Evolutionary conservation across 2,797 vertebrate species (phyloP).

Genomic region (Myripristis jacobus): DNA sequence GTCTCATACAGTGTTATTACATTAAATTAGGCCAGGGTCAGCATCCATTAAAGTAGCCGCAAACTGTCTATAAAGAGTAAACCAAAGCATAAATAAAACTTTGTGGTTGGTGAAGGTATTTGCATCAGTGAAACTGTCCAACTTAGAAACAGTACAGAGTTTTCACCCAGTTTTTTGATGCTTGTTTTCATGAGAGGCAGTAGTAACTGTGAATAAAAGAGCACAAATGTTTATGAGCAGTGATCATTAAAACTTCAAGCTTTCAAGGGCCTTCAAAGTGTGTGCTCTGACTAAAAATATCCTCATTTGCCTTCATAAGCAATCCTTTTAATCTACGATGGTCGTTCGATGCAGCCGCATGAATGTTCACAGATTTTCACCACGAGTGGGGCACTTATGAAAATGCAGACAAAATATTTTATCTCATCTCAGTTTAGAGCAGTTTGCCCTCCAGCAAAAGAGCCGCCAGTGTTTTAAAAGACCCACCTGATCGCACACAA

Average conservation of each 20-base stretch:
- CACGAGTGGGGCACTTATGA: slow-evolving; percentile 9
- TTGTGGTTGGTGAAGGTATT: slow-evolving; percentile 7
- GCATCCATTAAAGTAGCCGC: slow-evolving; percentile 28
- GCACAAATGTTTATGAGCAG: not conserved
- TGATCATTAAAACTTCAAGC: not conserved
- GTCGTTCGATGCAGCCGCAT: not conserved
- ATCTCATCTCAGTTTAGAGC: slow-evolving; percentile 10
- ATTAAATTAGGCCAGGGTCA: slow-evolving; percentile 58
- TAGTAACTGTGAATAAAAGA: not conserved
- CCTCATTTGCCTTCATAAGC: slow-evolving; percentile 31
- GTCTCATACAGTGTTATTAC: slow-evolving; percentile 48
- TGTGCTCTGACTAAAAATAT: slow-evolving; percentile 5
- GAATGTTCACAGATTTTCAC: slow-evolving; percentile 1
- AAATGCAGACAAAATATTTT: slow-evolving; percentile 9
- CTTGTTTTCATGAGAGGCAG: not conserved
- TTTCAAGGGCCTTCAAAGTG: not conserved
- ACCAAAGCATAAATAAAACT: slow-evolving; percentile 18
- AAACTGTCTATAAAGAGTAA: slow-evolving; percentile 18
- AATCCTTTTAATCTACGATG: slow-evolving; percentile 17
- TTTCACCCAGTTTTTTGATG: not conserved
- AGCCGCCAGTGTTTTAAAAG: slow-evolving; percentile 9
- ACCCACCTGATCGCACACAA: slow-evolving; percentile 34
- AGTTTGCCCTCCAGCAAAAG: slow-evolving; percentile 12
- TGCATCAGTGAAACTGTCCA: slow-evolving; percentile 8
- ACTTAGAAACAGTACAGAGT: not conserved